Evolutionary conservation across 2,797 vertebrate species (phyloP), one percentile per base, ranked within the genome.

Genomic region (Melopsittacus undulatus): DNA sequence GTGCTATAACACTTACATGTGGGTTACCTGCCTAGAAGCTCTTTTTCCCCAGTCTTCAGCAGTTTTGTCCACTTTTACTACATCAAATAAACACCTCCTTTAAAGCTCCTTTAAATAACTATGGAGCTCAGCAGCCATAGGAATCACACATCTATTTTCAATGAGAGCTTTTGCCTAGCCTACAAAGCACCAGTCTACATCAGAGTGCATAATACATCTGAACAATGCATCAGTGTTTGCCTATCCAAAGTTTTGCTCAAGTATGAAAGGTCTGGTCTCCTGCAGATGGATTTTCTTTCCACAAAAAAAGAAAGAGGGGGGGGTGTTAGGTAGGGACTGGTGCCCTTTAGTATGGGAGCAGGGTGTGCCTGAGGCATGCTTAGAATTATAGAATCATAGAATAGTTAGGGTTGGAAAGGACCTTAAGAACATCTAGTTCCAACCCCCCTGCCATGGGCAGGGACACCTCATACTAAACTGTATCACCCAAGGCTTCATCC

Each of bases 1-100:
- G 34, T 42, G 10, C 14, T 83, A 0, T 62, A 76, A 59, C n/a
- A 43, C 13, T 79, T 82, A 27, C 29, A 57, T 0, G 0, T 14
- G 23, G 9, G 14, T 56, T 84, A 48, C 27, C 63, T 70, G 11
- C 34, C 30, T 62, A 32, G 22, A 86, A 93, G n/a, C 7, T 54
- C 27, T 66, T 80, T 72, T 76, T 27, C 18, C 24, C 13, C 26
- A 29, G 20, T 26, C 19, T 70, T 77, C 66, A 42, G 27, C 34
- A 49, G 14, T 82, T 87, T 79, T 19, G 69, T 62, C 45, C 48
- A 61, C 21, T 26, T 27, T 13, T 64, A 20, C 26, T 82, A 52
- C 9, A 59, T 29, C 34, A 21, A 77, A 23, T 57, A 70, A 67
- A 22, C 7, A 54, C 5, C 46, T 87, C 46, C 62, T 87, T 67